A percentile compares a stretch with the other conserved stretches of the same genome.
Evolutionary conservation across 2,113 vertebrate species (phyloP).

Genomic region (Odontophorus gujanensis): DNA sequence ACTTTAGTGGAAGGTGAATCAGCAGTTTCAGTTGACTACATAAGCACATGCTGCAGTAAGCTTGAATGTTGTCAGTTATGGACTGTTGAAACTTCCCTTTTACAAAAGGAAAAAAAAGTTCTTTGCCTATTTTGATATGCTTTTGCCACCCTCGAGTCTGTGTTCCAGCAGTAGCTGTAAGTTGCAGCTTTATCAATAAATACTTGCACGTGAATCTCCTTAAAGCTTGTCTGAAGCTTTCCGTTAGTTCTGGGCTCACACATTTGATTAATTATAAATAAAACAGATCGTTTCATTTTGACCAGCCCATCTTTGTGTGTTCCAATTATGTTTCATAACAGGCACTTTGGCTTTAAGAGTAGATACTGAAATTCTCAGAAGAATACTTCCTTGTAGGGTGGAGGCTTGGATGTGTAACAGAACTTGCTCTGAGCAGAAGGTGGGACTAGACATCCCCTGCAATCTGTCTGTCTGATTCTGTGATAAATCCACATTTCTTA

Average conservation of each 20-base stretch:
- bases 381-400: background rate
- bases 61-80: background rate
- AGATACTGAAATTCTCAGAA: background rate
- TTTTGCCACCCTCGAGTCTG: background rate
- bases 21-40: constrained; percentile 10
- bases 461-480: background rate
- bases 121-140: background rate
- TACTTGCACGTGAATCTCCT: background rate
- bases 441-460: background rate
- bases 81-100: constrained; percentile 40
- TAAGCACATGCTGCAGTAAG: background rate
- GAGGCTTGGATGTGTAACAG: background rate
- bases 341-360: constrained; percentile 4
- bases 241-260: background rate
- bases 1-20: background rate
- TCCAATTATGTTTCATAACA: constrained; percentile 1
- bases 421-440: background rate
- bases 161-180: background rate
- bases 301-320: background rate
- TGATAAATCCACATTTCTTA: background rate
- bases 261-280: constrained; percentile 26
- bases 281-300: constrained; percentile 3
- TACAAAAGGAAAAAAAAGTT: background rate
- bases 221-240: background rate
- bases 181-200: constrained; percentile 12